phyloP scores from a whole-genome alignment of 2,797 vertebrate genomes.

The Hippopotamyrus pictus region DNA sequence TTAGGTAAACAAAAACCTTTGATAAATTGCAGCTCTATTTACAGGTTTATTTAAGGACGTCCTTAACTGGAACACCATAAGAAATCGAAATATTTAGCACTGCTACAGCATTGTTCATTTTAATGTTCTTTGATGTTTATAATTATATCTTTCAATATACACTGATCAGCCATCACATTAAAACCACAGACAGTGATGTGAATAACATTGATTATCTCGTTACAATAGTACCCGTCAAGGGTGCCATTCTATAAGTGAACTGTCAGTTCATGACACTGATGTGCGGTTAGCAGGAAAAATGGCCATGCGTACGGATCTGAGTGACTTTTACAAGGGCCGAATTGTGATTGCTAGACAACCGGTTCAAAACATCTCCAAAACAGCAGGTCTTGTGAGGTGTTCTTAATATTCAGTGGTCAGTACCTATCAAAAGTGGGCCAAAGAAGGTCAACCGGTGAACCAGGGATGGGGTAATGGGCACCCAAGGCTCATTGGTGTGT shows the following conservation, averaged over 20 bases:
- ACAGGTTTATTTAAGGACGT: not conserved
- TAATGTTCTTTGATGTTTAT: not conserved
- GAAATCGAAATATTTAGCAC: not conserved
- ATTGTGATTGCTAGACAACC: not conserved
- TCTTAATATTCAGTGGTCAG: not conserved
- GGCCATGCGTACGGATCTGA: not conserved
- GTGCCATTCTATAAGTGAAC: not conserved
- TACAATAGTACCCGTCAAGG: not conserved
- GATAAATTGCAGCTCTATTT: not conserved
- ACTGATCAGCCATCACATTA: not conserved
- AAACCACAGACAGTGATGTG: not conserved
- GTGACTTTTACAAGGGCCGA: not conserved
- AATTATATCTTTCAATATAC: not conserved
- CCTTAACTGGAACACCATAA: not conserved
- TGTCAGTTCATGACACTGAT: not conserved
- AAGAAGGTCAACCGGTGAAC: not conserved
- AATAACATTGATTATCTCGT: not conserved
- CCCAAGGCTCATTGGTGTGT: not conserved
- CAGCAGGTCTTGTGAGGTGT: not conserved
- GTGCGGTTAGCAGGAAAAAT: not conserved
- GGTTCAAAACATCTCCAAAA: not conserved
- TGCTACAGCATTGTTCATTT: not conserved
- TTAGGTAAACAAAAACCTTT: not conserved
- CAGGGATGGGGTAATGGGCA: not conserved
- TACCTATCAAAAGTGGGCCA: not conserved